Conservation (phyloP, 2,113 vertebrate species). For the Etia nguti region DNA sequence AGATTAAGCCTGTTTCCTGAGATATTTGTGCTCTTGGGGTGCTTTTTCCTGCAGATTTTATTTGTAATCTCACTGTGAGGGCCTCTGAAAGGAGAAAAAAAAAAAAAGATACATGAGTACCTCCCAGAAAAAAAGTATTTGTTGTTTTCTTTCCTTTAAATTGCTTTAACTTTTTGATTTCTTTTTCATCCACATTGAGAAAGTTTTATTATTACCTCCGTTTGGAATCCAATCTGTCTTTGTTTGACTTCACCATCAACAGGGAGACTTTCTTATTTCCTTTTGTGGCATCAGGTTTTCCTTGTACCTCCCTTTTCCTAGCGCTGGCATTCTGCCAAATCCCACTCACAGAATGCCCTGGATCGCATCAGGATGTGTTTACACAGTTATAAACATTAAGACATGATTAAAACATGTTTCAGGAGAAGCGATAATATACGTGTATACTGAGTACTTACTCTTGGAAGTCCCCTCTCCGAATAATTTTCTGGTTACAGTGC, state of each 20-base stretch:
- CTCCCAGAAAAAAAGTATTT: not conserved
- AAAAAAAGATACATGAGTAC: not conserved
- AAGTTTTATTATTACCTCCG: not conserved
- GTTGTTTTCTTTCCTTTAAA: conserved; percentile 8
- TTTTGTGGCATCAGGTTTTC: conserved; percentile 39
- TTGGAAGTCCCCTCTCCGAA: not conserved
- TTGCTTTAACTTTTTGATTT: not conserved
- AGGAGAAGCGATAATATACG: not conserved
- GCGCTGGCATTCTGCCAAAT: conserved; percentile 19
- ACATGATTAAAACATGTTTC: conserved; percentile 36
- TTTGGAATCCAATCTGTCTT: conserved; percentile 2
- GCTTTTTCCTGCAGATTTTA: conserved; percentile 1
- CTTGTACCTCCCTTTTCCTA: not conserved
- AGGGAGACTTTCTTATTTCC: conserved; percentile 22
- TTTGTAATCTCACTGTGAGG: not conserved
- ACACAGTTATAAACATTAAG: conserved; percentile 37
- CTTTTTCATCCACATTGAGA: not conserved
- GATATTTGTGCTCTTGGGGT: conserved; percentile 1
- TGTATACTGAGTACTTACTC: not conserved
- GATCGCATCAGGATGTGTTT: conserved; percentile 34
- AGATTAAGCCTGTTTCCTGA: conserved; percentile 16
- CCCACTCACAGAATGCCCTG: conserved; percentile 9
- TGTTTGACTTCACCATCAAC: not conserved
- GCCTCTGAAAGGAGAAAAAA: not conserved
- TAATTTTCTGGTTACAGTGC: not conserved